Evolutionary conservation across 2,888 invertebrate genomes (phyloP), one percentile per base, ranked within the genome.

Genomic region (Crossocerus cetratus): DNA sequence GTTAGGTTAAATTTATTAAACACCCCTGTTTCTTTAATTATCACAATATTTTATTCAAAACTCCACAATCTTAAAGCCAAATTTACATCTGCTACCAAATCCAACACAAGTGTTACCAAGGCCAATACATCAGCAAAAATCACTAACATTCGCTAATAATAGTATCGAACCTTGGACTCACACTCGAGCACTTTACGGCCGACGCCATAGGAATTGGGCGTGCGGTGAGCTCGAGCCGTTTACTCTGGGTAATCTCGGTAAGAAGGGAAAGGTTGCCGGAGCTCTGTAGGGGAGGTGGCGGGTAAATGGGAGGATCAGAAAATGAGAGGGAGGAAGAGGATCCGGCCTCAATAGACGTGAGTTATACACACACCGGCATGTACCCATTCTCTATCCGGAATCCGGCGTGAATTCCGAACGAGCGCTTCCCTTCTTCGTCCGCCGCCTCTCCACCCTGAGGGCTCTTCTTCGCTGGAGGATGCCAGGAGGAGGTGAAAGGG

Each of bases 321-420:
- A 54, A 42, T 60, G 70, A 62, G 63, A 67, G 73, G 63, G 73
- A 71, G 53, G 58, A 65, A 49, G 54, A 64, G 60, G 67, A 56
- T 49, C 59, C 14, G 32, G 53, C 72, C 65, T 75, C 80, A 72
- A 80, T 63, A 56, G 69, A 53, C 22, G 49, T 70, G 77, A 80
- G 69, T 77, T 72, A 77, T 60, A 65, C 54, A 67, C 58, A 32
- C 32, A 32, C 32, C 32, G 32, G 32, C 32, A 32, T 32, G 14
- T 21, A 18, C 14, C 69, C 61, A 69, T 76, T 76, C 74, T 76
- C 70, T 62, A 64, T 67, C 70, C 64, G 57, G 60, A 57, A 69
- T 75, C 63, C 57, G 56, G 60, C 61, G 66, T 73, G 65, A 73
- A 74, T 70, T 74, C 56, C 43, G 16, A 53, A 32, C 20, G 23